A percentile compares a stretch with the other conserved stretches of the same genome.
Conservation (phyloP, 2,797 vertebrate genomes). For the Smutsia temminckii region DNA sequence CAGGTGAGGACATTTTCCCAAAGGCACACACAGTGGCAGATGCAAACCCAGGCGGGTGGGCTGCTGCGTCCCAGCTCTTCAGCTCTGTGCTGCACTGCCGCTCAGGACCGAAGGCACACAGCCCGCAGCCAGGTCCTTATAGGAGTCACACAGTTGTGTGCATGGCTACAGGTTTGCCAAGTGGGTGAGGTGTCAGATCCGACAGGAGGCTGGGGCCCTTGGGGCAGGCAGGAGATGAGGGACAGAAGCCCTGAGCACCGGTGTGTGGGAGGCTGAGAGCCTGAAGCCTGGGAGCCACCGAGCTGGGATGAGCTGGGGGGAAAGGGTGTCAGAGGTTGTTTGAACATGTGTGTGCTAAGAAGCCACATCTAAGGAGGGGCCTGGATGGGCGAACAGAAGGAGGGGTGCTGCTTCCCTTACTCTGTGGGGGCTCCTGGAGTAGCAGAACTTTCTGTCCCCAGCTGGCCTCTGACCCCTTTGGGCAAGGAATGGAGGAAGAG, state of each 20-base stretch:
- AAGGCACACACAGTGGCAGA: background rate
- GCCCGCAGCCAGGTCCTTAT: background rate
- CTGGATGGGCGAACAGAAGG: rapidly evolving
- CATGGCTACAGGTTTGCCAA: background rate
- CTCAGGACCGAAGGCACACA: background rate
- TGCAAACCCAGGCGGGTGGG: rapidly evolving
- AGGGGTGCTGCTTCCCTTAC: background rate
- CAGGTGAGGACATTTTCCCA: background rate
- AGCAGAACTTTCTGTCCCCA: too few species aligned
- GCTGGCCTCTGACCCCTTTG: background rate
- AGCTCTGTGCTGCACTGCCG: rapidly evolving
- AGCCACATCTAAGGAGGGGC: background rate
- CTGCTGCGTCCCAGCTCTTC: rapidly evolving
- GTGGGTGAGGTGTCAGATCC: background rate
- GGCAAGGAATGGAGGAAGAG: background rate
- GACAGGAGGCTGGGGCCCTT: rapidly evolving
- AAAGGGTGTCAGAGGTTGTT: background rate
- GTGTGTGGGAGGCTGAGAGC: background rate
- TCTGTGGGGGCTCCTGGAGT: background rate
- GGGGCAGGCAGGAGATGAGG: background rate
- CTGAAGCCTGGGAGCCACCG: background rate
- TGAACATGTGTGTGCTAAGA: background rate
- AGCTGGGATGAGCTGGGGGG: rapidly evolving
- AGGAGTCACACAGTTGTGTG: background rate
- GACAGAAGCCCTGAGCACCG: background rate